phyloP scores from a whole-genome alignment of 1,140 invertebrate genomes.

The Temnothorax nylanderi region DNA sequence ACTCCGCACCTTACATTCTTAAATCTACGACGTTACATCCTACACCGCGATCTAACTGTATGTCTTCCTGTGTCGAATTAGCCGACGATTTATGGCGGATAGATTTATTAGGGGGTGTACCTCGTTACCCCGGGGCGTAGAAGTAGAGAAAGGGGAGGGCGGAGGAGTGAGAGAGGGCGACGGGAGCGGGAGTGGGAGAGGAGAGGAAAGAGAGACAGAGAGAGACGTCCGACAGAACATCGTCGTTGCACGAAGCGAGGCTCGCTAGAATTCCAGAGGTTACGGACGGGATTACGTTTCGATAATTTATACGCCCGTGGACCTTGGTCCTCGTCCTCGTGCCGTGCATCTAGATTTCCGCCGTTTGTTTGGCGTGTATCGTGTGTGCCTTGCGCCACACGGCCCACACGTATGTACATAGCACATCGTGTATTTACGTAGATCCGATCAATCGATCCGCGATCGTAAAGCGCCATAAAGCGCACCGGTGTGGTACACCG shows the following conservation, averaged over 20 bases:
- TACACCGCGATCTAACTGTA: slow-evolving; percentile 23
- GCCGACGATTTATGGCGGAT: slow-evolving; percentile 71
- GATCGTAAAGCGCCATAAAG: slow-evolving; percentile 38
- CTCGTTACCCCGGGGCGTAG: slow-evolving; percentile 65
- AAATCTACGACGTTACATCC: slow-evolving; percentile 45
- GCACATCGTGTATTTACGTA: not conserved
- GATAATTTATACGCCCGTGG: slow-evolving; percentile 64
- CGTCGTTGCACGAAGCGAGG: slow-evolving; percentile 47
- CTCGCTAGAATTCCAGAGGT: slow-evolving; percentile 52
- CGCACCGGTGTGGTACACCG: not conserved
- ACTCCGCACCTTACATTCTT: slow-evolving; percentile 15
- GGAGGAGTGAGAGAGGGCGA: not conserved
- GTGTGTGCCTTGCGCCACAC: not conserved
- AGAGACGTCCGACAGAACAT: slow-evolving; percentile 41
- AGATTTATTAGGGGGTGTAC: slow-evolving; percentile 73
- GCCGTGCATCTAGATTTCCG: slow-evolving; percentile 55
- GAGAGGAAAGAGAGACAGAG: not conserved
- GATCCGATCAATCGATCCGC: slow-evolving; percentile 50
- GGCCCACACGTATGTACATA: not conserved
- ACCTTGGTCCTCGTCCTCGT: slow-evolving; percentile 58
- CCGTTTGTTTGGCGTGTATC: slow-evolving; percentile 24
- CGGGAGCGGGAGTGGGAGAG: not conserved
- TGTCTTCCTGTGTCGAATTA: slow-evolving; percentile 67
- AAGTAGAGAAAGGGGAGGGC: slow-evolving; percentile 17
- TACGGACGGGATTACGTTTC: slow-evolving; percentile 57